Conservation (phyloP, 2,797 vertebrate species). For the Labeo calbasu region DNA sequence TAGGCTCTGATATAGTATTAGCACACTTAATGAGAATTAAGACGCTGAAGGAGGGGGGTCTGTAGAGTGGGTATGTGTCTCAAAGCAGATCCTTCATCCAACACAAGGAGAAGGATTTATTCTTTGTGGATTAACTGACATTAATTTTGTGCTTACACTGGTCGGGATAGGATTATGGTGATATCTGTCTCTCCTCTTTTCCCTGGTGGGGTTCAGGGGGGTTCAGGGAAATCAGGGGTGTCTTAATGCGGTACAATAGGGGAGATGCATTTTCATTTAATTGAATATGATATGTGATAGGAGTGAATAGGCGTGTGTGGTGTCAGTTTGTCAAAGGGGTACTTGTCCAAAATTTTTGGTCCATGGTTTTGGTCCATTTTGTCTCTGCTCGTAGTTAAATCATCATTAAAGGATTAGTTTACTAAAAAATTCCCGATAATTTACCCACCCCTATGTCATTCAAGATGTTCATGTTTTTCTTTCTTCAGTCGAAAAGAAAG, state of each 20-base stretch:
- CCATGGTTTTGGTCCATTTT: neutral
- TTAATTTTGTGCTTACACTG: conserved; percentile 86
- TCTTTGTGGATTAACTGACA: conserved; percentile 83
- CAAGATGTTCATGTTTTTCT: too few species aligned
- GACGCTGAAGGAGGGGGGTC: conserved; percentile 71
- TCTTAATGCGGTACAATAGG: conserved; percentile 44
- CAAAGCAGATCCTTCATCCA: conserved; percentile 36
- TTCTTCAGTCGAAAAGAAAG: too few species aligned
- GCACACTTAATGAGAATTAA: conserved; percentile 83
- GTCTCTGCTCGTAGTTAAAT: neutral
- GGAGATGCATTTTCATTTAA: conserved; percentile 14
- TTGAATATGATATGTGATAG: conserved; percentile 45
- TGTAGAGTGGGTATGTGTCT: conserved; percentile 65
- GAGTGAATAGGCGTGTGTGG: conserved; percentile 43
- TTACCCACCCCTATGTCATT: too few species aligned
- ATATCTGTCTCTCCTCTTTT: conserved; percentile 73
- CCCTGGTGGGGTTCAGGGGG: conserved; percentile 65
- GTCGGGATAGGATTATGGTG: conserved; percentile 80
- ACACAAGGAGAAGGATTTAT: conserved; percentile 81
- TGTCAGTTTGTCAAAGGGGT: conserved; percentile 72
- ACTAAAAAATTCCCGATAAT: too few species aligned
- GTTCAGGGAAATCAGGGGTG: conserved; percentile 43
- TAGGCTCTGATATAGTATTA: conserved; percentile 82
- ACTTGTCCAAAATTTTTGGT: neutral
- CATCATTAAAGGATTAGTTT: neutral